These are phyloP conservation scores for Eupithecia insigniata DNA, from an alignment of 2,888 invertebrate species.

Conservation along the genomic window DNA sequence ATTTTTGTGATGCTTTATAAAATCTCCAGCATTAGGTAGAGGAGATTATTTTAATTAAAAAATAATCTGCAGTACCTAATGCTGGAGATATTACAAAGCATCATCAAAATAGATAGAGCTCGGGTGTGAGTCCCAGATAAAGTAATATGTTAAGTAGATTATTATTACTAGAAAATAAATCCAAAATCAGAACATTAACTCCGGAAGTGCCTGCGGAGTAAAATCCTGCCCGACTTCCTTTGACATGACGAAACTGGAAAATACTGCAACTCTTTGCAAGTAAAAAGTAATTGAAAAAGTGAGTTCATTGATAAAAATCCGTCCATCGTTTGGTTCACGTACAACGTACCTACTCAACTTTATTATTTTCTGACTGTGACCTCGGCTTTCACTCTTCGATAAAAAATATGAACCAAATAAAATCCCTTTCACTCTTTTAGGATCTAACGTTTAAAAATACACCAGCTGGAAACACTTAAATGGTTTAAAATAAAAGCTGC, in stretches of 20 bases:
- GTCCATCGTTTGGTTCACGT: constrained; percentile 39
- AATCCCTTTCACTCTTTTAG: constrained; percentile 46
- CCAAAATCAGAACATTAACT: neutral
- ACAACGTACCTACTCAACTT: constrained; percentile 31
- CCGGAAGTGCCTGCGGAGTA: neutral
- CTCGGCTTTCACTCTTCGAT: constrained; percentile 53
- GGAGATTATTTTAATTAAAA: neutral
- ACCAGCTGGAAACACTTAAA: constrained; percentile 34
- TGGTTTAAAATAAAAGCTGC: constrained; percentile 21
- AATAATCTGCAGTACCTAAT: neutral
- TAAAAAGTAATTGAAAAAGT: constrained; percentile 14
- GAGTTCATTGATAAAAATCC: constrained; percentile 43
- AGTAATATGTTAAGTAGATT: neutral
- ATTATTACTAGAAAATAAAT: neutral
- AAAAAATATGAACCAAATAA: constrained; percentile 50
- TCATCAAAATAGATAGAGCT: neutral
- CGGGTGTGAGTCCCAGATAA: neutral
- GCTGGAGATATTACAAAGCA: neutral
- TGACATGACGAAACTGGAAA: neutral
- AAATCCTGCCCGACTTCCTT: neutral
- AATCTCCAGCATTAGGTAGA: no score
- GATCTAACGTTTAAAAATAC: constrained; percentile 54
- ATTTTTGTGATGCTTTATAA: no score
- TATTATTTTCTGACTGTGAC: constrained; percentile 40
- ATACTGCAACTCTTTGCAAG: neutral